These are phyloP conservation scores for Calonectris borealis DNA, from an alignment of 2,113 vertebrate genomes.

Conservation along the genomic window DNA sequence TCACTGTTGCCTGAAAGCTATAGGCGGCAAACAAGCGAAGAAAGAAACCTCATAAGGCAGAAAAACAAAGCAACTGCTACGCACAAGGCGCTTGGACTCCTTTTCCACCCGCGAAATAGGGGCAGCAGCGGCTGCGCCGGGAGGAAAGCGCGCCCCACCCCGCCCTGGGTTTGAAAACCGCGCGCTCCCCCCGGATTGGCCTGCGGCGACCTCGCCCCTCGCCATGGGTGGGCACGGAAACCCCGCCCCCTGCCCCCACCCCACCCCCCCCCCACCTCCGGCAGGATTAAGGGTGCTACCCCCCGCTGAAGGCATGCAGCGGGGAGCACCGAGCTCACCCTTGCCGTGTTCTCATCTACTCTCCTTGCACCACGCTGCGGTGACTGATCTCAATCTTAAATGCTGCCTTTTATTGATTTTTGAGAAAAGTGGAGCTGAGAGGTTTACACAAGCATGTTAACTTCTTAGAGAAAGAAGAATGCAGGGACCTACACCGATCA, in stretches of 20 bases:
- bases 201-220: rapidly evolving
- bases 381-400: rapidly evolving
- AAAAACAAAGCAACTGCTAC: rapidly evolving
- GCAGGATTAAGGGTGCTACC: rapidly evolving
- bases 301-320: rapidly evolving
- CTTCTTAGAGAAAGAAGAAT: rapidly evolving
- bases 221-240: rapidly evolving
- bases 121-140: rapidly evolving
- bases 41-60: rapidly evolving
- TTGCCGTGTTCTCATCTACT: rapidly evolving
- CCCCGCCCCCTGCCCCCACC: too few relatives aligned
- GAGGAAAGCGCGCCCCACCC: rapidly evolving
- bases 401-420: rapidly evolving
- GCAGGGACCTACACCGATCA: rapidly evolving
- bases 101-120: rapidly evolving
- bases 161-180: background rate
- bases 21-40: rapidly evolving
- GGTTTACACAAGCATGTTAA: rapidly evolving
- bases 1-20: rapidly evolving
- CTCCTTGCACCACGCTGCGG: rapidly evolving
- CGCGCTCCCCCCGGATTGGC: background rate
- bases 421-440: rapidly evolving
- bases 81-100: rapidly evolving
- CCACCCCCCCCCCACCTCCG: rapidly evolving
- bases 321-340: rapidly evolving